These are phyloP conservation scores for Plagodis pulveraria DNA, from an alignment of 2,888 invertebrate genomes.

Conservation along the genomic window DNA sequence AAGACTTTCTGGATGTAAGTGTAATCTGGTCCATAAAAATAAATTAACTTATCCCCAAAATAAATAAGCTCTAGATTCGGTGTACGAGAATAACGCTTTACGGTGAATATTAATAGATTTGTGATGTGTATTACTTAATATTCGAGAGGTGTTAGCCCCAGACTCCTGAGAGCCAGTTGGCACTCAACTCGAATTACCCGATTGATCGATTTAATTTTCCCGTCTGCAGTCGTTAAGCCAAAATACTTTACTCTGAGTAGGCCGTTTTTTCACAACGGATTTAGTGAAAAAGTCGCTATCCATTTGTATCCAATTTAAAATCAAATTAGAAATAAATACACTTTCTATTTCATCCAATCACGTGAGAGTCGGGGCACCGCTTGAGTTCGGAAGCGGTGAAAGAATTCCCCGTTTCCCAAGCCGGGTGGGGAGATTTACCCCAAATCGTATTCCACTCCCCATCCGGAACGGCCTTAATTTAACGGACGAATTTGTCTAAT, in stretches of 20 bases:
- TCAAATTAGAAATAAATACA: constrained; percentile 81
- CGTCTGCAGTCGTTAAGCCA: constrained; percentile 57
- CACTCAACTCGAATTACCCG: constrained; percentile 43
- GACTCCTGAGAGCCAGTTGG: constrained; percentile 19
- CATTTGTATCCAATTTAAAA: constrained; percentile 82
- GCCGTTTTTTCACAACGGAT: constrained; percentile 54
- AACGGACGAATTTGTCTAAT: constrained; percentile 84
- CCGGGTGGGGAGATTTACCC: constrained; percentile 72
- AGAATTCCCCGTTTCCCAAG: constrained; percentile 66
- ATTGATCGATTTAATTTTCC: constrained; percentile 67
- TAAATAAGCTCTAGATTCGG: constrained; percentile 13
- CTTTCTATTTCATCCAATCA: constrained; percentile 76
- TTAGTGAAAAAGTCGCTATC: constrained; percentile 66
- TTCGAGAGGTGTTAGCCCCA: constrained; percentile 23
- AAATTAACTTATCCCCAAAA: constrained; percentile 10
- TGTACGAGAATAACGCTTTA: constrained; percentile 17
- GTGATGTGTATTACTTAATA: constrained; percentile 32
- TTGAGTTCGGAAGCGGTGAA: constrained; percentile 62
- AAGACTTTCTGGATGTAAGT: constrained; percentile 7
- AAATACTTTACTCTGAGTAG: constrained; percentile 59
- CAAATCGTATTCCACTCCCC: constrained; percentile 77
- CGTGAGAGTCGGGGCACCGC: constrained; percentile 62
- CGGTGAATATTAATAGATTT: constrained; percentile 36
- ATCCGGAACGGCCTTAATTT: constrained; percentile 80
- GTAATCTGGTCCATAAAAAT: constrained; percentile 13